Base-by-base conservation (phyloP, 2,888 invertebrate genomes). In the Cephus nigrinus region DNA sequence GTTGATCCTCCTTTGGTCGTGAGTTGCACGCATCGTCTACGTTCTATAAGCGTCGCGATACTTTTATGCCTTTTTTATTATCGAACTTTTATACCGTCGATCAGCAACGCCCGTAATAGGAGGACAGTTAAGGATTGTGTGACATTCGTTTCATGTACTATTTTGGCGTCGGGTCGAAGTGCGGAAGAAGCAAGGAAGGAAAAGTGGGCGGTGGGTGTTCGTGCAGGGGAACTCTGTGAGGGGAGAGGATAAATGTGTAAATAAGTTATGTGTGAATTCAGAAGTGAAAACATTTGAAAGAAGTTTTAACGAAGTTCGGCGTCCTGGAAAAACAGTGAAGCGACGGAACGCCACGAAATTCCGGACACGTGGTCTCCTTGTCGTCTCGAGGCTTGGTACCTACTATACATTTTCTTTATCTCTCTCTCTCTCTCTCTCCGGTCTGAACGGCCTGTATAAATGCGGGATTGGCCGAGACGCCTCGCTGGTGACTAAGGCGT, bases 301-400 rank as follows among this genome's bases (percentile, higher is more conserved):
- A 55, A 55, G 2, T 2, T 55, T 55, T 55, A 2, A 55, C 55
- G 80, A 81, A 82, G 85, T 83, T 85, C 75, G 77, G 79, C 76
- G 74, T 80, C 78, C 82, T 79, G 80, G 84, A 81, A 84, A 82
- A 83, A 84, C 23, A 55, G 55, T 23, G 55, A 55, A 55, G 23
- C 55, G 23, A 23, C 55, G 55, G 55, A 55, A 55, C 23, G 23
- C 9, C 23, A 9, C 55, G 5, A 55, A 55, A 55, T 55, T 0
- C 9, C 55, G 55, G 23, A 55, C 55, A 55, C 55, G 55, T 55
- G 55, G 55, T 55, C 55, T 79, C 80, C 76, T 75, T 78, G 80
- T 31, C 77, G 78, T 82, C 81, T 79, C 75, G 80, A 75, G 80
- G 81, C 80, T 80, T 84, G 82, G 81, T 80, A 79, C 82, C 81